Percentiles rank a stretch among this genome's conserved stretches.
Evolutionary conservation across 2,797 vertebrate genomes (phyloP).

Genomic region (Spinus olivaceus): DNA sequence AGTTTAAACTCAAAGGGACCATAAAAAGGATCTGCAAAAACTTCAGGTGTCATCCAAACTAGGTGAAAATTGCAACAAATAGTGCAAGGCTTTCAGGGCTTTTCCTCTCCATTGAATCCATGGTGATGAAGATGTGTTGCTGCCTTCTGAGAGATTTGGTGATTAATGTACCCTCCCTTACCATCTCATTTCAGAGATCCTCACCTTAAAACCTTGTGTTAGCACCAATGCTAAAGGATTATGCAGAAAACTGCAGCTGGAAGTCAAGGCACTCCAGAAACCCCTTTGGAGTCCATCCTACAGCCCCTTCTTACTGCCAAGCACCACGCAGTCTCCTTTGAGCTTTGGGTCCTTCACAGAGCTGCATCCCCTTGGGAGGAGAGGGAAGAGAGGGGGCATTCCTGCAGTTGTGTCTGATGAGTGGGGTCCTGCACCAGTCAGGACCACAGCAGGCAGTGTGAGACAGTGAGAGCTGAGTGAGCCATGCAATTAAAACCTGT

Average conservation of each 20-base stretch:
- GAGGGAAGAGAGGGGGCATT: background rate
- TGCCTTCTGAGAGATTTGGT: background rate
- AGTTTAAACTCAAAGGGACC: background rate
- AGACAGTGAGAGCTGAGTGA: background rate
- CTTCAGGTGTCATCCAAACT: background rate
- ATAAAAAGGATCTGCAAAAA: background rate
- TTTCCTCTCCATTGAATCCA: background rate
- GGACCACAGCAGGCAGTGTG: background rate
- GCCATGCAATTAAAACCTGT: accelerated
- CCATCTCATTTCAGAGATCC: background rate
- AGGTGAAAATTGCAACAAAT: background rate
- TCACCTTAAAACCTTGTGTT: background rate
- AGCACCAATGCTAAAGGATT: background rate
- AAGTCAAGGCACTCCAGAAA: background rate
- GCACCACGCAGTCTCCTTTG: background rate
- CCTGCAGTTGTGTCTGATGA: accelerated
- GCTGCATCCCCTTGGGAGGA: background rate
- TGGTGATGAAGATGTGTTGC: background rate
- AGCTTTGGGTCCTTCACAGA: background rate
- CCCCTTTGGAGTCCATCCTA: background rate
- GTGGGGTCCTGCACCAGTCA: background rate
- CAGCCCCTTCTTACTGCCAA: background rate
- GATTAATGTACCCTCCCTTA: background rate
- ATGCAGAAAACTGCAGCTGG: background rate
- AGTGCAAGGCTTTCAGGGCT: background rate